Evolutionary conservation across 2,113 vertebrate genomes (phyloP), one percentile per base, ranked within the genome.

Genomic region (Oostethus manadensis): DNA sequence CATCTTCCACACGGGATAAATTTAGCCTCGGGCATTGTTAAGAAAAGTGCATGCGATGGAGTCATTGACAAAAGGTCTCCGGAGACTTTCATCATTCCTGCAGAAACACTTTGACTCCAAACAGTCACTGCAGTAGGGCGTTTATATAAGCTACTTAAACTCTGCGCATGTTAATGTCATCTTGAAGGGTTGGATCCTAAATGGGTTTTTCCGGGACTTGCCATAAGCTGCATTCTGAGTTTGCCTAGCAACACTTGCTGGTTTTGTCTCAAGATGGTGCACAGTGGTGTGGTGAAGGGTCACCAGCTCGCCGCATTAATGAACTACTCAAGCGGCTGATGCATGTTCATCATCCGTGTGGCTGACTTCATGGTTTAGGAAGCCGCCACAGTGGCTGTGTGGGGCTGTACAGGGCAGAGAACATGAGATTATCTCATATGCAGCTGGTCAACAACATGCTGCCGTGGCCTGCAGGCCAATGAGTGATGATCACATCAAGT

Each of bases 71-170:
- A 62, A 63, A 67, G 20, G 62, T 72, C 68, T 75, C 44, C 6
- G 81, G 60, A 77, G 77, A 69, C 74, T 74, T 66, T 77, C 81
- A 76, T 77, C 75, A 64, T 80, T 78, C 51, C 74, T 71, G 63
- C 75, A 68, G 60, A 83, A 85, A 75, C 61, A 59, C 68, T 76
- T 48, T 17, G 67, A 84, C 78, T 86, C 69, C 70, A 73, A 71
- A 75, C 75, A 62, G 71, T 73, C 76, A 75, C 78, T 77, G 76
- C 76, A 72, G 74, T 23, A 53, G 73, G 71, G 70, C 62, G 56
- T 87, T 86, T 84, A 81, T 83, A 75, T 86, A 89, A 89, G 88
- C 87, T 86, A 87, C 88, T 90, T 88, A 88, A 88, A 87, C 76
- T 85, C 76, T 15, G 68, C 44, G 54, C 84, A 82, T 85, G 86